These are phyloP conservation scores for Oriolus oriolus DNA, from an alignment of 2,113 vertebrate species.

Conservation along the genomic window DNA sequence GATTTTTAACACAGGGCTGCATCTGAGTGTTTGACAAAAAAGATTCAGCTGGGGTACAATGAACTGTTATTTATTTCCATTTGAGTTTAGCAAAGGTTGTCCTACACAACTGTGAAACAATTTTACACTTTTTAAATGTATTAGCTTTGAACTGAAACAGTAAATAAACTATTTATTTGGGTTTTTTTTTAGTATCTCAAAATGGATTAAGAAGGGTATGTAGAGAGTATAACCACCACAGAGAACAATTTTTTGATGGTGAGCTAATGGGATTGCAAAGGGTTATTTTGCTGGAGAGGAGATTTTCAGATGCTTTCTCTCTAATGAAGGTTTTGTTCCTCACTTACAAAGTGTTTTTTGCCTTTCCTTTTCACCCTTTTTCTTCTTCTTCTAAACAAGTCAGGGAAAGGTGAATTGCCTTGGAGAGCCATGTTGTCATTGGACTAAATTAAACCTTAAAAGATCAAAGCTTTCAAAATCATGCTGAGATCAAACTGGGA, in stretches of 20 bases:
- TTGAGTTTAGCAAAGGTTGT: conserved; percentile 56
- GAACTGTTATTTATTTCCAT: conserved; percentile 53
- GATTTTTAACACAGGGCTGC: conserved; percentile 47
- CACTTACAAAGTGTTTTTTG: not conserved
- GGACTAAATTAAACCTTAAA: conserved; percentile 53
- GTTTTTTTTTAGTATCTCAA: not conserved
- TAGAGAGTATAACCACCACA: not conserved
- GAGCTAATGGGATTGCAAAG: conserved; percentile 56
- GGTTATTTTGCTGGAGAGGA: conserved; percentile 43
- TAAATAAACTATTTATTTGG: conserved; percentile 55
- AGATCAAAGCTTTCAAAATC: conserved; percentile 65
- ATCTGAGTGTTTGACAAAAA: conserved; percentile 11
- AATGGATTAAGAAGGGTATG: conserved; percentile 24
- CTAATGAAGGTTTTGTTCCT: conserved; percentile 46
- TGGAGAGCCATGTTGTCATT: conserved; percentile 16
- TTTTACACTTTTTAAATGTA: conserved; percentile 61
- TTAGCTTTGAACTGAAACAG: conserved; percentile 55
- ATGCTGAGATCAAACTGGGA: conserved; percentile 53
- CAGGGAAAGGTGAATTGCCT: conserved; percentile 51
- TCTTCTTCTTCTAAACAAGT: conserved; percentile 26
- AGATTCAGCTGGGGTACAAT: conserved; percentile 16
- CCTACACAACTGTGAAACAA: conserved; percentile 57
- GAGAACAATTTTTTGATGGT: conserved; percentile 45
- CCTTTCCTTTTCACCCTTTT: not conserved
- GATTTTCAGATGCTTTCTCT: conserved; percentile 46